phyloP scores from a whole-genome alignment of 2,888 invertebrate species.

The Drosophila emarginata region DNA sequence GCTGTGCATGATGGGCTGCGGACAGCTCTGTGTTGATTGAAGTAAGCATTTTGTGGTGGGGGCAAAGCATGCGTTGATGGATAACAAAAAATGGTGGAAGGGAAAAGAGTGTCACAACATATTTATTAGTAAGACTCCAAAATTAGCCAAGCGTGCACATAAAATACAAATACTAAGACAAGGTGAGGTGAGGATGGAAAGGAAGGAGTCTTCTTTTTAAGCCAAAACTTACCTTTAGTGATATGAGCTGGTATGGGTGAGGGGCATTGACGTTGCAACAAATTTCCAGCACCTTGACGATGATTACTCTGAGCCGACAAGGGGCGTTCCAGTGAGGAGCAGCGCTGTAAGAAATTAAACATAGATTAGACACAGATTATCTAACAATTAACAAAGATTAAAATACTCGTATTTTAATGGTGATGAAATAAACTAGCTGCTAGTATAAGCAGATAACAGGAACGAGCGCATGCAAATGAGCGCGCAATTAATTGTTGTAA shows the following conservation, averaged over 20 bases:
- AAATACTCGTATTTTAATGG: background rate
- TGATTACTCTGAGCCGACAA: slow-evolving; percentile 84
- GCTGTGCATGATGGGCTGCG: slow-evolving; percentile 80
- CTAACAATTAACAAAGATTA: background rate
- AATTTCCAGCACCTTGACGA: slow-evolving; percentile 75
- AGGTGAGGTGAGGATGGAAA: background rate
- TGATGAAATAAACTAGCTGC: slow-evolving; percentile 39
- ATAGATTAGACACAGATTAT: slow-evolving; percentile 4
- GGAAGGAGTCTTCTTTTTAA: background rate
- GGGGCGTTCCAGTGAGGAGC: slow-evolving; percentile 93
- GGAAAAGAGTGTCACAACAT: slow-evolving; percentile 52
- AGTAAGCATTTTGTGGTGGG: slow-evolving; percentile 42
- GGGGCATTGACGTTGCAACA: slow-evolving; percentile 85
- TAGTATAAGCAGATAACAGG: slow-evolving; percentile 24
- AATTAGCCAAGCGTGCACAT: slow-evolving; percentile 66
- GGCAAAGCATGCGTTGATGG: slow-evolving; percentile 57
- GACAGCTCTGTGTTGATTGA: slow-evolving; percentile 74
- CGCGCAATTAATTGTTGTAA: slow-evolving; percentile 44
- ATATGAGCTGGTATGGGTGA: slow-evolving; percentile 90
- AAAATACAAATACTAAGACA: slow-evolving; percentile 45
- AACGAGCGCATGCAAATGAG: slow-evolving; percentile 70
- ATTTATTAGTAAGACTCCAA: slow-evolving; percentile 66
- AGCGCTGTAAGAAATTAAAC: slow-evolving; percentile 83
- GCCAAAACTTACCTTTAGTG: slow-evolving; percentile 86
- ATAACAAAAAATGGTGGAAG: slow-evolving; percentile 15